phyloP scores from a whole-genome alignment of 1,140 invertebrate species.

The Anoplolepis gracilipes region DNA sequence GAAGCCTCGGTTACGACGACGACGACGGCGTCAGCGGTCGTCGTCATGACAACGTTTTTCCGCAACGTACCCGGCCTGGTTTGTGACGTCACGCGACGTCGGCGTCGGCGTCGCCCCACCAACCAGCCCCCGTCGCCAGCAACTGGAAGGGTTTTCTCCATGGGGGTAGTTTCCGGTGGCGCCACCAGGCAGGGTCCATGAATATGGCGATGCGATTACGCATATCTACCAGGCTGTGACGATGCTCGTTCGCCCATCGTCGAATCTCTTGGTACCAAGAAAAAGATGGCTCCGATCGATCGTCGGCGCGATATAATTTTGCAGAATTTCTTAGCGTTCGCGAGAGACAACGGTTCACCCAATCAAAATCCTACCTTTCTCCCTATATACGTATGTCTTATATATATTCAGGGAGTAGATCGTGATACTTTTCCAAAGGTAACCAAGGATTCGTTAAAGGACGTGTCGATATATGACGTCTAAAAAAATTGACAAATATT shows the following conservation, averaged over 20 bases:
- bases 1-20: conserved; percentile 30
- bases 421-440: not conserved
- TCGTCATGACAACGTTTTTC: conserved; percentile 82
- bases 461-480: not conserved
- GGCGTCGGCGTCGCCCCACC: conserved; percentile 69
- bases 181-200: conserved; percentile 56
- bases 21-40: conserved; percentile 75
- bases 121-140: conserved; percentile 54
- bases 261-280: not conserved
- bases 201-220: conserved; percentile 69
- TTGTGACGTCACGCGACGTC: conserved; percentile 79
- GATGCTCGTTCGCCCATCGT: not conserved
- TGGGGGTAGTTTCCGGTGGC: conserved; percentile 53
- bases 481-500: not conserved
- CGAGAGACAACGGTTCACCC: not conserved
- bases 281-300: not conserved
- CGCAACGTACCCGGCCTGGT: conserved; percentile 81
- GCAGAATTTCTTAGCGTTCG: not conserved
- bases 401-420: not conserved
- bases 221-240: conserved; percentile 22
- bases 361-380: not conserved
- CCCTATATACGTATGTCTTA: no score
- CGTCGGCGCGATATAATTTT: not conserved
- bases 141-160: conserved; percentile 61
- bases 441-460: not conserved